phyloP scores from a whole-genome alignment of 2,888 invertebrate genomes.

The Conus canariensis region DNA sequence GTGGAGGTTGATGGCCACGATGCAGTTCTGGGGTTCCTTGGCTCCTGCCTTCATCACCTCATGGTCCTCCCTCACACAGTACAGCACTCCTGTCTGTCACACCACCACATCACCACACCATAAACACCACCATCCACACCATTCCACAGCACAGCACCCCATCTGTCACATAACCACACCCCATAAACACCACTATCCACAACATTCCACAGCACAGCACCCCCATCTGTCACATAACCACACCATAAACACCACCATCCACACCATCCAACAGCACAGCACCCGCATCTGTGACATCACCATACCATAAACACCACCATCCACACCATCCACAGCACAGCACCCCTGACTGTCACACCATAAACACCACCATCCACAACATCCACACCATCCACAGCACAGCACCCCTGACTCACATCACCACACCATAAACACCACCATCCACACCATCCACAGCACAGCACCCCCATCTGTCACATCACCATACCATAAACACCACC shows the following conservation, averaged over 20 bases:
- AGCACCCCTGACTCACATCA: too few relatives aligned
- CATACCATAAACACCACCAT: too few relatives aligned
- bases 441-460: neutral
- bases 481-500: neutral
- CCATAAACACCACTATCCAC: too few relatives aligned
- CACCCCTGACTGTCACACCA: too few relatives aligned
- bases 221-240: too few relatives aligned
- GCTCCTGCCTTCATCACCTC: conserved; percentile 58
- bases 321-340: too few relatives aligned
- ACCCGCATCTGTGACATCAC: neutral
- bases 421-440: neutral
- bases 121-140: too few relatives aligned
- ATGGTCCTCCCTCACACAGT: conserved; percentile 72
- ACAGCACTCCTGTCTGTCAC: conserved; percentile 49
- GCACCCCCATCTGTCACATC: too few relatives aligned
- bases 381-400: neutral
- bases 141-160: too few relatives aligned
- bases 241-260: neutral
- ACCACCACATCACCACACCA: too few relatives aligned
- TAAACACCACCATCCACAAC: neutral
- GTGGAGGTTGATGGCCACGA: conserved; percentile 66
- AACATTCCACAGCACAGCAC: too few relatives aligned
- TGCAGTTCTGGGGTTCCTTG: conserved; percentile 69
- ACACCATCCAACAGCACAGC: neutral
- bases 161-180: too few relatives aligned